Evolutionary conservation across 2,113 vertebrate species (phyloP), one percentile per base, ranked within the genome.

Genomic region (Oxyruncus cristatus): DNA sequence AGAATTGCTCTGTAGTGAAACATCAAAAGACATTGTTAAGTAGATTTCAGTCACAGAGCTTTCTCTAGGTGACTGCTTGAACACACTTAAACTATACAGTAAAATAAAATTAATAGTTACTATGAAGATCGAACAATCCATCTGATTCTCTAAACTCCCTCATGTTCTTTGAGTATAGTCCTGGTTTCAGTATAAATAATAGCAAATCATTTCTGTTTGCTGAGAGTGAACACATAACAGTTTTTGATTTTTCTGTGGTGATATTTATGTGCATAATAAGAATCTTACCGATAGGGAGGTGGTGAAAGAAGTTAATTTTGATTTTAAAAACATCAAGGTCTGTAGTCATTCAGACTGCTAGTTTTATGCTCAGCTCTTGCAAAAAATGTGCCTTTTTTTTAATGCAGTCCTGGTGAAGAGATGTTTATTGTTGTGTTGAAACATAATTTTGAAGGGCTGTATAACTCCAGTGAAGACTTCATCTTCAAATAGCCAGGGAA

Each of bases 21-120:
- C 91, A 89, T 91, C 85, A 93, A 84, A 95, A 72, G 79, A 77
- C 71, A 52, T 53, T 85, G 72, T 81, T 90, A 61, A 91, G 62
- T 75, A 81, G 61, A 75, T 84, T 89, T 91, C 58, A 53, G 55
- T 72, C 8, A 6, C 56, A 32, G 82, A 32, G 58, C 62, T 93
- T 95, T 92, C 58, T 87, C 74, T 44, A 39, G 56, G 59, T 90
- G 72, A 32, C 88, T 76, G 58, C 35, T 6, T 46, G 82, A 86
- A 53, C 59, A 70, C 11, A 33, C 72, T 86, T 73, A 72, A 86
- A 91, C 56, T 85, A 26, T 53, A 2, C 71, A 75, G 46, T 61
- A 83, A 92, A 94, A 84, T 59, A 89, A 95, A 95, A 91, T 94
- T 73, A 96, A 59, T 59, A 68, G 47, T 35, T 83, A 50, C 42